A percentile compares a stretch with the other conserved stretches of the same genome.
These are phyloP conservation scores for Mesoligia furuncula DNA, from an alignment of 2,888 invertebrate genomes.

Conservation along the genomic window DNA sequence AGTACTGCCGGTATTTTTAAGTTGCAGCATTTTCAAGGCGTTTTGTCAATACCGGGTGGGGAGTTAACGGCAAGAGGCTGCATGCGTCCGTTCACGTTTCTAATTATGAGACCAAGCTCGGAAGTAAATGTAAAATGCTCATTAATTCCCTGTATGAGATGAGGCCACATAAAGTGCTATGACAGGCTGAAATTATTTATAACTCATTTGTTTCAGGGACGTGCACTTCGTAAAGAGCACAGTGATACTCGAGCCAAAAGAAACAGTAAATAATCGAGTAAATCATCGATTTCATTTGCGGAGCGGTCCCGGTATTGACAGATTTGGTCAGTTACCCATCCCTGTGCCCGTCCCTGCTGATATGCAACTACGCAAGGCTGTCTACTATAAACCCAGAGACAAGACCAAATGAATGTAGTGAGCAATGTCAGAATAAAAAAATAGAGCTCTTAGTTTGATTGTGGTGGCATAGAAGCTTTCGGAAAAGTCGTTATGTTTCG, in stretches of 20 bases:
- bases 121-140: neutral
- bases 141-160: neutral
- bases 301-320: slow-evolving; percentile 42
- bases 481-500: neutral
- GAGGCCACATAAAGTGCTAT: neutral
- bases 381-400: neutral
- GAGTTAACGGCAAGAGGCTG: neutral
- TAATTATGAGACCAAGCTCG: neutral
- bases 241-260: slow-evolving; percentile 24
- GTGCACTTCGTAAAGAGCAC: slow-evolving; percentile 29
- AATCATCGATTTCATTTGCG: slow-evolving; percentile 23
- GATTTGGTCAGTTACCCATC: slow-evolving; percentile 46
- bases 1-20: neutral
- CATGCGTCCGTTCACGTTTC: neutral
- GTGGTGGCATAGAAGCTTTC: neutral
- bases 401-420: neutral
- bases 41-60: neutral
- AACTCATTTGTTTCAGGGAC: slow-evolving; percentile 35
- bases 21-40: neutral
- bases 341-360: slow-evolving; percentile 14
- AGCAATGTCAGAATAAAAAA: neutral
- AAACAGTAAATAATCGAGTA: neutral
- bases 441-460: neutral
- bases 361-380: slow-evolving; percentile 14
- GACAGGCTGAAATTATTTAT: neutral